A percentile compares a stretch with the other conserved stretches of the same genome.
Conservation (phyloP, 2,797 vertebrate species). For the Anas bernieri region DNA sequence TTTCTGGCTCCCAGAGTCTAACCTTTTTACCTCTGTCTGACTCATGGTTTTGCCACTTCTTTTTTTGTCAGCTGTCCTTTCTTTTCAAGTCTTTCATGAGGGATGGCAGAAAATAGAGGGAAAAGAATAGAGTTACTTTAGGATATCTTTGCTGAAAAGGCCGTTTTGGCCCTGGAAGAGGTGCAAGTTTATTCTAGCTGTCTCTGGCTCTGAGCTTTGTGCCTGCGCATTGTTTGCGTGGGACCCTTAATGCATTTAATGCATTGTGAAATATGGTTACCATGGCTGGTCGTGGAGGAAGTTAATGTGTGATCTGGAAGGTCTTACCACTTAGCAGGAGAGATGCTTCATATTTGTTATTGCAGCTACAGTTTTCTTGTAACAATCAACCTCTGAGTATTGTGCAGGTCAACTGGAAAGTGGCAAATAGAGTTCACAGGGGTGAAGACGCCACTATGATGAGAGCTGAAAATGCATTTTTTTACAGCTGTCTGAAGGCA, state of each 20-base stretch:
- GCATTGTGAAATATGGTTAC: not conserved
- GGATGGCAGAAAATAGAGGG: not conserved
- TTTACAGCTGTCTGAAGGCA: not conserved
- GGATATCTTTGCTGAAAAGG: not conserved
- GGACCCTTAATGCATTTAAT: not conserved
- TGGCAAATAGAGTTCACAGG: not conserved
- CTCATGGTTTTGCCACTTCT: not conserved
- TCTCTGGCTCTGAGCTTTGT: not conserved
- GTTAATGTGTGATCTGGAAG: not conserved
- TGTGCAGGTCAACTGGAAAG: not conserved
- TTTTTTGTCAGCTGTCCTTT: not conserved
- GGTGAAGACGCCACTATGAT: not conserved
- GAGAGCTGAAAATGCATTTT: not conserved
- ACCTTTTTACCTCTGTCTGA: slow-evolving; percentile 21
- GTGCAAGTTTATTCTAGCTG: not conserved
- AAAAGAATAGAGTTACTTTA: not conserved
- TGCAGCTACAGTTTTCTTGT: not conserved
- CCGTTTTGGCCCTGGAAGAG: not conserved
- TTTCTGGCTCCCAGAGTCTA: not conserved
- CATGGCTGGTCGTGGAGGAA: not conserved
- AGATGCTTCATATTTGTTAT: not conserved
- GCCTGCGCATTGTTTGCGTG: not conserved
- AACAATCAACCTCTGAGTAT: not conserved
- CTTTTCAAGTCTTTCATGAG: not conserved
- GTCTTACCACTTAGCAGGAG: not conserved